These are phyloP conservation scores for Tylochromis polylepis DNA, from an alignment of 2,113 vertebrate genomes.

Conservation along the genomic window DNA sequence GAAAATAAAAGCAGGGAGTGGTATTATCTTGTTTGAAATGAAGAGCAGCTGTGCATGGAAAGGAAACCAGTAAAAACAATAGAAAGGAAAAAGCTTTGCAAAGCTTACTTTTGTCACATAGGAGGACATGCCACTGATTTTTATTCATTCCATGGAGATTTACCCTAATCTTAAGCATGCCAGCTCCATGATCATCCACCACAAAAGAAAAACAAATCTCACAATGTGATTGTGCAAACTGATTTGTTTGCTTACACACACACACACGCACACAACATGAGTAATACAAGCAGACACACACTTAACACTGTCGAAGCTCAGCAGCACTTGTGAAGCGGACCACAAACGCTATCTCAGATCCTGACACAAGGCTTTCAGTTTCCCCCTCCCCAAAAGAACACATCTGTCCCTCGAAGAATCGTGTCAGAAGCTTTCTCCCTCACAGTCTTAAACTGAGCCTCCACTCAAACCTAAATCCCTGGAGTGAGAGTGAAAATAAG, in stretches of 20 bases:
- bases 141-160: background rate
- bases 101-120: background rate
- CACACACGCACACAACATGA: background rate
- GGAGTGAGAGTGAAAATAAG: conserved; percentile 62
- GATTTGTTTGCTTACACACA: background rate
- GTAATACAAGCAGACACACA: background rate
- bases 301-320: background rate
- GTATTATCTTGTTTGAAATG: background rate
- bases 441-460: conserved; percentile 39
- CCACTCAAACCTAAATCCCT: conserved; percentile 67
- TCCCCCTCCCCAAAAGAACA: background rate
- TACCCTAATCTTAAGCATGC: background rate
- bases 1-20: background rate
- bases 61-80: background rate
- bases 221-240: background rate
- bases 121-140: background rate
- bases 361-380: background rate
- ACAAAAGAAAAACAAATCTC: background rate
- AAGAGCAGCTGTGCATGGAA: background rate
- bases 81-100: background rate
- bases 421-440: conserved; percentile 15
- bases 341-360: background rate
- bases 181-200: background rate
- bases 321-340: background rate
- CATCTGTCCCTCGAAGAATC: conserved; percentile 37